Base-by-base conservation (phyloP, 53 echinoderm and acorn worm species). In the Holothuria scabra region DNA sequence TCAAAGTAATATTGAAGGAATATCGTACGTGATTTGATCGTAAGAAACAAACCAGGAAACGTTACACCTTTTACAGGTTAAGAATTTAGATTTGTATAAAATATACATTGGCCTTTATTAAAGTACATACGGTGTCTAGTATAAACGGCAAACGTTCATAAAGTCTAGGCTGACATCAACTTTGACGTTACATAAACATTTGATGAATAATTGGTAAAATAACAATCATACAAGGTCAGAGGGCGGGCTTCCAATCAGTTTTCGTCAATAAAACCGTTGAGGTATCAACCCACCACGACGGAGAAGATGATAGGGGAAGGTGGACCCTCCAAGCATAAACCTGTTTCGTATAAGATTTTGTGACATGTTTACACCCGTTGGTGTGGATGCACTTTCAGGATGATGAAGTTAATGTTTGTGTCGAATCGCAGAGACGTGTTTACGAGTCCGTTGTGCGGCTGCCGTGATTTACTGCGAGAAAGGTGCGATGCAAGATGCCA, bases 301-400 rank as follows among this genome's bases (percentile, higher is more conserved):
- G 28, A 29, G 28, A 65, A 65, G 31, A 67, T 67, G 35, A 31
- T 67, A 19, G 31, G 67, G 20, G 67, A n/a, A 67, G 67, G 67
- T 37, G 67, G 67, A 28, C 37, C 25, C 67, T 67, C 37, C 67
- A 67, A 20, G 67, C 67, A 67, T 67, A 67, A 67, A 67, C 67
- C 67, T 67, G 67, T 67, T 67, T 37, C 21, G 67, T 67, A 13
- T 67, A 34, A 31, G 37, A 28, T 37, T 41, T 37, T 72, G 9
- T 72, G 72, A 72, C 72, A 72, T 72, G 72, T 72, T 72, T 72
- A 72, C 72, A 72, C 72, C 72, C 35, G 48, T 23, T 38, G 72
- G 46, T 72, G 72, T 46, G 72, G 46, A 25, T 72, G 72, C 46
- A 72, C 72, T 72, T 72, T 72, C 48, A 2, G 72, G 31, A 72